A percentile compares a stretch with the other conserved stretches of the same genome.
phyloP scores from a whole-genome alignment of 2,113 vertebrate species.

The Etheostoma spectabile region DNA sequence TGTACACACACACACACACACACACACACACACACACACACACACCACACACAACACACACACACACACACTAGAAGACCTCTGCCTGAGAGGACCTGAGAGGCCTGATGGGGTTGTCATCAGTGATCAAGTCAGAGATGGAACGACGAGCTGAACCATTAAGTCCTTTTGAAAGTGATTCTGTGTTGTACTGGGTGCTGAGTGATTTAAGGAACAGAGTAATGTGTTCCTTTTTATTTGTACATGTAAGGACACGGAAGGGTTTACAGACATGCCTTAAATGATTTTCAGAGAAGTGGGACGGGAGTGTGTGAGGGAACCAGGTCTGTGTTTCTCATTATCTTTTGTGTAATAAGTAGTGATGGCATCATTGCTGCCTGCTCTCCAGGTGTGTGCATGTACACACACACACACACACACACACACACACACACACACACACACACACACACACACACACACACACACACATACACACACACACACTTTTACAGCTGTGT shows the following conservation, averaged over 20 bases:
- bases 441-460: slow-evolving; percentile 3
- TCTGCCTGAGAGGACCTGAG: too few species aligned
- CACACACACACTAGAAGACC: background rate
- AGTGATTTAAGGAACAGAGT: too few species aligned
- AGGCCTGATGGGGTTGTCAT: too few species aligned
- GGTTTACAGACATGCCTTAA: too few species aligned
- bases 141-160: too few species aligned
- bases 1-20: background rate
- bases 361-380: slow-evolving; percentile 33
- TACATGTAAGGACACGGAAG: too few species aligned
- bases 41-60: slow-evolving; percentile 2
- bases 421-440: slow-evolving; percentile 5
- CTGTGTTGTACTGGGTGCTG: too few species aligned
- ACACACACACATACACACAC: slow-evolving; percentile 3
- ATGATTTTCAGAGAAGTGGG: too few species aligned
- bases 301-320: background rate
- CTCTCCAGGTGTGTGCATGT: slow-evolving; percentile 39
- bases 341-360: slow-evolving; percentile 42
- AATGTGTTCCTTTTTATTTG: too few species aligned
- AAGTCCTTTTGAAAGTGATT: too few species aligned
- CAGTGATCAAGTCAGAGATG: too few species aligned
- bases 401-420: background rate
- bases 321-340: slow-evolving; percentile 68
- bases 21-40: background rate
- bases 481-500: slow-evolving; percentile 44